Percentiles rank a stretch among this genome's conserved stretches.
These are phyloP conservation scores for Telmatochromis sp. DNA, from an alignment of 2,113 vertebrate genomes.

Conservation along the genomic window DNA sequence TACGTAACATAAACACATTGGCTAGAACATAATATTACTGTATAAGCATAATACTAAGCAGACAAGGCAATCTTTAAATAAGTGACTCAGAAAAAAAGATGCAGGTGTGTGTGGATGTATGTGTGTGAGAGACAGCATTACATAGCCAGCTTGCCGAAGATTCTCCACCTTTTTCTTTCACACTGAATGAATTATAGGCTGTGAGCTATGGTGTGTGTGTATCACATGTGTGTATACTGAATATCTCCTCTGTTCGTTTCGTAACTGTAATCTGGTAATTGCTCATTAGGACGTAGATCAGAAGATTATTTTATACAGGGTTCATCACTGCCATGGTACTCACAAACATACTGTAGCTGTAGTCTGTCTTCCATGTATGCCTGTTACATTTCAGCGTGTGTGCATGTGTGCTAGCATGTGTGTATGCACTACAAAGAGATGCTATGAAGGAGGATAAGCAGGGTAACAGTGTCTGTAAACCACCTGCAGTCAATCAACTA, in stretches of 20 bases:
- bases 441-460: conserved; percentile 20
- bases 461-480: background rate
- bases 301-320: conserved; percentile 45
- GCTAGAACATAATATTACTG: background rate
- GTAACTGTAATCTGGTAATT: conserved; percentile 49
- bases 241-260: conserved; percentile 9
- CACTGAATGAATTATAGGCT: conserved; percentile 18
- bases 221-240: background rate
- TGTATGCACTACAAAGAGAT: background rate
- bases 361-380: background rate
- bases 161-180: conserved; percentile 22
- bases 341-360: background rate
- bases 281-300: conserved; percentile 62
- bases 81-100: conserved; percentile 10
- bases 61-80: background rate
- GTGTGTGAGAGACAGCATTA: background rate
- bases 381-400: background rate
- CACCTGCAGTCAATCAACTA: conserved; percentile 20
- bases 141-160: background rate
- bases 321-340: conserved; percentile 5
- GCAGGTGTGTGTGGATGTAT: background rate
- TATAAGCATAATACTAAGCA: background rate
- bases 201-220: background rate
- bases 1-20: background rate
- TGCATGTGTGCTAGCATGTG: background rate